Evolutionary conservation across 23 tunicate genomes (phyloP).

Genomic region (Phallusia fumigata): DNA sequence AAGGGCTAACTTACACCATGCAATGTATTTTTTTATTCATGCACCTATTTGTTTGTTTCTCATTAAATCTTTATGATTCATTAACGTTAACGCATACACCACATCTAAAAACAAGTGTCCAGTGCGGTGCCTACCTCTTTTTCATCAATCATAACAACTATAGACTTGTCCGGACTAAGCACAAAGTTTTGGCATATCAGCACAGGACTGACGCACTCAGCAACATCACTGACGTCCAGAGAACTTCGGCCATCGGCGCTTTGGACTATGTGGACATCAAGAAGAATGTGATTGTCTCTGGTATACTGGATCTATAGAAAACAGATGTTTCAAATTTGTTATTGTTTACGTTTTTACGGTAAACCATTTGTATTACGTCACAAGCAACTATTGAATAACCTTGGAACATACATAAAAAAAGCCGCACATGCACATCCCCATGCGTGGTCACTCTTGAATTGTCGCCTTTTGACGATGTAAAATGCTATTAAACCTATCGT

Average conservation of each 20-base stretch:
- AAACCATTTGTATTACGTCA: too few relatives aligned
- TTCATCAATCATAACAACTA: neutral
- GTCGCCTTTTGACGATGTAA: too few relatives aligned
- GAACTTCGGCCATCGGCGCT: conserved; percentile 22
- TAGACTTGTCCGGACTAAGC: neutral
- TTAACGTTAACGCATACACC: too few relatives aligned
- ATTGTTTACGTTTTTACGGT: too few relatives aligned
- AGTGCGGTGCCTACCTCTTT: neutral
- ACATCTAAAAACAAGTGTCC: neutral
- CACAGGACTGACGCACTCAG: neutral
- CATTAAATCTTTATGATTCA: neutral
- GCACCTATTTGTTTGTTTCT: neutral
- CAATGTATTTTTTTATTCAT: too few relatives aligned
- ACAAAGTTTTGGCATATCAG: neutral
- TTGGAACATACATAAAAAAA: too few relatives aligned
- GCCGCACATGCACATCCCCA: too few relatives aligned
- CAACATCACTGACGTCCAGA: conserved; percentile 10
- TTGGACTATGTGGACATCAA: conserved; percentile 11
- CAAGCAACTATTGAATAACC: too few relatives aligned
- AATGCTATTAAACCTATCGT: too few relatives aligned
- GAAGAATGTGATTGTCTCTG: conserved; percentile 1
- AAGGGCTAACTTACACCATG: too few relatives aligned
- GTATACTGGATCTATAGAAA: neutral
- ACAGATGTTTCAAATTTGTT: too few relatives aligned
- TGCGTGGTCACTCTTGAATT: too few relatives aligned